These are phyloP conservation scores for Anseranas semipalmata DNA, from an alignment of 2,113 vertebrate species.

Conservation along the genomic window DNA sequence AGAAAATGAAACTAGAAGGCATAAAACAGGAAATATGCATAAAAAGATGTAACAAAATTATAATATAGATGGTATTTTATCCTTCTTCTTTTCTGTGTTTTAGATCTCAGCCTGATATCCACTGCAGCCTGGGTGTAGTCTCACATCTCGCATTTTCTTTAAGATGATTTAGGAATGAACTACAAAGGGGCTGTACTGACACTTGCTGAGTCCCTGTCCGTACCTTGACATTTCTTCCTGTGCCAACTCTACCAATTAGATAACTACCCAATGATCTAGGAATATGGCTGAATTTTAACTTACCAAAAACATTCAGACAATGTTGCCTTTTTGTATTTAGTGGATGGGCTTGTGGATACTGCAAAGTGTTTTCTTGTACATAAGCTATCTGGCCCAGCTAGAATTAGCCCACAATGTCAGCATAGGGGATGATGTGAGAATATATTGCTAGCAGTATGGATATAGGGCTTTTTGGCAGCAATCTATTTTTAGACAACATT, in stretches of 20 bases:
- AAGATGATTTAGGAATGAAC: not conserved
- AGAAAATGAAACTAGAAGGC: not conserved
- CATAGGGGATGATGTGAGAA: not conserved
- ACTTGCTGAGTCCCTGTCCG: not conserved
- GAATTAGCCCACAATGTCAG: not conserved
- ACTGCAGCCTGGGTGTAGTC: not conserved
- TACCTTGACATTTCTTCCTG: not conserved
- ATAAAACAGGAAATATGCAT: not conserved
- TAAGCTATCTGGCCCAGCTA: not conserved
- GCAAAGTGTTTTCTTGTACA: not conserved
- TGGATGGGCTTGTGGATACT: not conserved
- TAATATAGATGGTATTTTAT: not conserved
- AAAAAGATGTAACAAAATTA: not conserved
- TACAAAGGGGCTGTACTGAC: not conserved
- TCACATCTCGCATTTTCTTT: not conserved
- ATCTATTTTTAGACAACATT: not conserved
- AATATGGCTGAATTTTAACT: not conserved
- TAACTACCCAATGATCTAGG: not conserved
- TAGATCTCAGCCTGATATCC: not conserved
- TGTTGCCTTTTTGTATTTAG: not conserved
- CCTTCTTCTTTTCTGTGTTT: not conserved
- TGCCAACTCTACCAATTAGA: not conserved
- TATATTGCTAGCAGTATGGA: not conserved
- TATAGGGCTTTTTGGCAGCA: not conserved
- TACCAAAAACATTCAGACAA: not conserved